A percentile compares a stretch with the other conserved stretches of the same genome.
Evolutionary conservation across 2,888 invertebrate genomes (phyloP).

Genomic region (Heliconius charithonia): DNA sequence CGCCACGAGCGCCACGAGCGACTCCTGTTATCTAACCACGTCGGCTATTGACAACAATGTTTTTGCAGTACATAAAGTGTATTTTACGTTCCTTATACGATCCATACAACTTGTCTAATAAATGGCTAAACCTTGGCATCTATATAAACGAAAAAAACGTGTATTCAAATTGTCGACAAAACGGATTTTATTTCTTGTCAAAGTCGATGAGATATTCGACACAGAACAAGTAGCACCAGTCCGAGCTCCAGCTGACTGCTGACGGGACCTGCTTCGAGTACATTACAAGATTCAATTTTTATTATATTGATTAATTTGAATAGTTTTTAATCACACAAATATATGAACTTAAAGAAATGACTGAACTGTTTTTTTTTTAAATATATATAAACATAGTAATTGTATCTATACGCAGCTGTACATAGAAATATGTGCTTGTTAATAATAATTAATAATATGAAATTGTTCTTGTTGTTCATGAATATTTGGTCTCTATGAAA

Average conservation of each 20-base stretch:
- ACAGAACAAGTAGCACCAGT: not conserved
- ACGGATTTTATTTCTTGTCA: not conserved
- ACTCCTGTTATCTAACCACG: conserved; percentile 7
- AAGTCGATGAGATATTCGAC: not conserved
- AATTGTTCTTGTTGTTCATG: too few relatives aligned
- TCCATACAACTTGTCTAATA: not conserved
- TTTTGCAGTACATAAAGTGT: not conserved
- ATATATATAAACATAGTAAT: not conserved
- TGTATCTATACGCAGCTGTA: too few relatives aligned
- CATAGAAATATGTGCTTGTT: too few relatives aligned
- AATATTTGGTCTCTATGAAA: not conserved
- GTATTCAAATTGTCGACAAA: not conserved
- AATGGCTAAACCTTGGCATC: not conserved
- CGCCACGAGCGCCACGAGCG: too few relatives aligned
- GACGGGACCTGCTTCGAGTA: not conserved
- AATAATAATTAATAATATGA: too few relatives aligned
- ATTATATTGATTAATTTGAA: not conserved
- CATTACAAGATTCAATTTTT: not conserved
- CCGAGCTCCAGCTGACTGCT: not conserved
- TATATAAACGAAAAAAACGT: too few relatives aligned
- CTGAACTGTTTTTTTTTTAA: not conserved
- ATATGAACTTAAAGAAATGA: not conserved
- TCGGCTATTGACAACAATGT: conserved; percentile 1
- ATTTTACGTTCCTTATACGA: not conserved
- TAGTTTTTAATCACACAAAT: not conserved